phyloP scores from a whole-genome alignment of 2,797 vertebrate species.

The Sebastes diaconus region DNA sequence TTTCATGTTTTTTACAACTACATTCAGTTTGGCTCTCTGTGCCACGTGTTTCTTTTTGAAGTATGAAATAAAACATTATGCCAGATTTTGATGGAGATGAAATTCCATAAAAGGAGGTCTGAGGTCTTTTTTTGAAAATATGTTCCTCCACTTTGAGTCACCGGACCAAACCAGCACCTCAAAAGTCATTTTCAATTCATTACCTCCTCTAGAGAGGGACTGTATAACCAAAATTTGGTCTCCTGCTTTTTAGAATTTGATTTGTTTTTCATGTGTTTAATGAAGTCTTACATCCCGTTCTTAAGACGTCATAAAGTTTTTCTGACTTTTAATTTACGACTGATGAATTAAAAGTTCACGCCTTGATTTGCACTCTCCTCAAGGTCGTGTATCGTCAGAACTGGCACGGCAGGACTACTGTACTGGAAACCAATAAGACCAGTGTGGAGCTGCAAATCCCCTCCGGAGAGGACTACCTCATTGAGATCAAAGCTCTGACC shows the following conservation, averaged over 20 bases:
- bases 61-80: neutral
- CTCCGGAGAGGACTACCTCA: conserved; percentile 88
- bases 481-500: conserved; percentile 89
- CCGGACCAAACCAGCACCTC: neutral
- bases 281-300: neutral
- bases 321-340: neutral
- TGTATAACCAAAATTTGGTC: neutral
- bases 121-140: neutral
- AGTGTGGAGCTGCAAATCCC: conserved; percentile 88
- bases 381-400: conserved; percentile 91
- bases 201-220: conserved; percentile 30
- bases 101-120: neutral
- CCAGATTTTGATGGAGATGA: neutral
- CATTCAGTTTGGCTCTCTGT: neutral
- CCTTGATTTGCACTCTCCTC: neutral
- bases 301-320: neutral
- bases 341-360: neutral
- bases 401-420: conserved; percentile 82
- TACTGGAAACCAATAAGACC: conserved; percentile 90
- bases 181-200: conserved; percentile 45
- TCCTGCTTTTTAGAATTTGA: neutral
- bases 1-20: conserved; percentile 23
- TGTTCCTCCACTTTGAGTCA: conserved; percentile 10
- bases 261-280: conserved; percentile 1
- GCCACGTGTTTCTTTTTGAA: neutral